Conservation (phyloP, 2,797 vertebrate genomes). For the Lindbergichthys nudifrons region DNA sequence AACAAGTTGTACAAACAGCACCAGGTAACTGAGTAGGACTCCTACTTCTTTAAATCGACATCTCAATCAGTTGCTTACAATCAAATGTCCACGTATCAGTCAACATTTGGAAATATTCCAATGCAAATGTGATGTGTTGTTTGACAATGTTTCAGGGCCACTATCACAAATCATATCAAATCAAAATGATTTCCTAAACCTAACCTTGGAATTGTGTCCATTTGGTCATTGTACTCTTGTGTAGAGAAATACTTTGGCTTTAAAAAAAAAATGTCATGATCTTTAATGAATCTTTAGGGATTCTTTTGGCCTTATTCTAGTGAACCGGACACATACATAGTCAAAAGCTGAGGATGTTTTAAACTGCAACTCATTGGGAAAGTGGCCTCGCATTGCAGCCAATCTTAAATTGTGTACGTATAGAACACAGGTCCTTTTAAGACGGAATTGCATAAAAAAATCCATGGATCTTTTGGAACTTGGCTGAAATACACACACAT, state of each 20-base stretch:
- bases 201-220: neutral
- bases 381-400: neutral
- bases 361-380: neutral
- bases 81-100: neutral
- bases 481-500: neutral
- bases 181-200: too few relatives aligned
- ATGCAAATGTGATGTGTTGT: neutral
- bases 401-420: neutral
- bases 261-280: too few relatives aligned
- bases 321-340: neutral
- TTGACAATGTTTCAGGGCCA: too few relatives aligned
- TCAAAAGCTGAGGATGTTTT: neutral
- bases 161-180: too few relatives aligned
- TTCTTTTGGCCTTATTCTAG: neutral
- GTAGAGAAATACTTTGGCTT: neutral
- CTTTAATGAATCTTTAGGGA: neutral
- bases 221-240: neutral
- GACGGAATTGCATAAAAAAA: neutral
- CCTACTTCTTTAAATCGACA: too few relatives aligned
- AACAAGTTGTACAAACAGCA: too few relatives aligned
- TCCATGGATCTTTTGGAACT: neutral
- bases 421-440: neutral
- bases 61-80: too few relatives aligned
- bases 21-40: too few relatives aligned
- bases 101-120: neutral